Evolutionary conservation across 2,888 invertebrate genomes (phyloP).

Genomic region (Leptinotarsa haldemani): DNA sequence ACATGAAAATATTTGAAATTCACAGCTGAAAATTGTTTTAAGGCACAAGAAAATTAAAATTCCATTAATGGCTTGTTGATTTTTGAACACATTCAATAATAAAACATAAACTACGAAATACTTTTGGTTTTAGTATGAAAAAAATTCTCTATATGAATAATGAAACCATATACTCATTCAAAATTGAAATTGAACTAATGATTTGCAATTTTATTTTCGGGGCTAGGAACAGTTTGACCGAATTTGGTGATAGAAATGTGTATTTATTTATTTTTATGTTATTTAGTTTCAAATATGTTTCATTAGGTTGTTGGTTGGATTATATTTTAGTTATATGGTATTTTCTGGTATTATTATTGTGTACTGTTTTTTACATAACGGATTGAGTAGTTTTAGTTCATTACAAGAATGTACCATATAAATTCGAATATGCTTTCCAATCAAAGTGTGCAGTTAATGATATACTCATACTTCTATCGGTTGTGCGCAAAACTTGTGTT

Average conservation of each 20-base stretch:
- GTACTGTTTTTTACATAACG: not conserved
- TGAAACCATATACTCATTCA: not conserved
- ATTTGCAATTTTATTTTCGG: not conserved
- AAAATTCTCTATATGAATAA: too few species aligned
- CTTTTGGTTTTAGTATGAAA: not conserved
- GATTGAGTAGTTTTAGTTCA: not conserved
- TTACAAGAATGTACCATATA: conserved; percentile 9
- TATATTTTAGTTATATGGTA: conserved; percentile 8
- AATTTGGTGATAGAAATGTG: conserved; percentile 25
- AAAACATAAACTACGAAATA: not conserved
- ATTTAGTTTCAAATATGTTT: conserved; percentile 21
- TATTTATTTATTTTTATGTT: conserved; percentile 29
- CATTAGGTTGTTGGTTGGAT: conserved; percentile 16
- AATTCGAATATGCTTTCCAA: conserved; percentile 23
- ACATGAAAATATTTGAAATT: too few species aligned
- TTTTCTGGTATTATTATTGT: conserved; percentile 10
- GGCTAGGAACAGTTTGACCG: not conserved
- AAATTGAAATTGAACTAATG: conserved; percentile 2
- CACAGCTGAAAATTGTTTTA: too few species aligned
- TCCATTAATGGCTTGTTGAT: too few species aligned
- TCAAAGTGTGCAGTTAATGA: conserved; percentile 20
- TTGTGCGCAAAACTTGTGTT: conserved; percentile 51
- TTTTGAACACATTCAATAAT: too few species aligned
- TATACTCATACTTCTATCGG: conserved; percentile 38
- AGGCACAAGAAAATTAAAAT: too few species aligned